Evolutionary conservation across 1,140 invertebrate genomes (phyloP).

Genomic region (Dendrolimus kikuchii): DNA sequence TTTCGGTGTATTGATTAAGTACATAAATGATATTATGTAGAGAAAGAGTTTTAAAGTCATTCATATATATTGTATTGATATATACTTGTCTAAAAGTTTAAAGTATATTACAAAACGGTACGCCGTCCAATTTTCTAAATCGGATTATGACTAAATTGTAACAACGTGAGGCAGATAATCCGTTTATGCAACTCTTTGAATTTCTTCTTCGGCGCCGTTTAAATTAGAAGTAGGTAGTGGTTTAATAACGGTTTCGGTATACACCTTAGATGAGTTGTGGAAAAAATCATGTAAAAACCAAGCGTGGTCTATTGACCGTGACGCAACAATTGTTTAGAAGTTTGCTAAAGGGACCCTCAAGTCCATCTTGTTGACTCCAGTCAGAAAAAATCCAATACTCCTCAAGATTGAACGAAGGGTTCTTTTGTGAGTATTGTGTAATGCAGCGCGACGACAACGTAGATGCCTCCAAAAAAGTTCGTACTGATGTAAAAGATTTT

Average conservation of each 20-base stretch:
- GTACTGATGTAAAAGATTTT: conserved; percentile 3
- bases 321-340: conserved; percentile 68
- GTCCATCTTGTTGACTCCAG: conserved; percentile 67
- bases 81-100: too few relatives aligned
- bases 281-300: conserved; percentile 47
- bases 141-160: conserved; percentile 15
- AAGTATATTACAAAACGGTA: too few relatives aligned
- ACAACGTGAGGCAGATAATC: conserved; percentile 18
- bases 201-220: conserved; percentile 32
- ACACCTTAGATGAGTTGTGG: conserved; percentile 9
- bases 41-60: too few relatives aligned
- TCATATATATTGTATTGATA: too few relatives aligned
- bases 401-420: conserved; percentile 56
- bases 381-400: conserved; percentile 52
- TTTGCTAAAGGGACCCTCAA: conserved; percentile 53
- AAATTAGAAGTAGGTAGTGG: conserved; percentile 28
- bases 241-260: conserved; percentile 35
- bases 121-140: neutral
- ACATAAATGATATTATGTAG: too few relatives aligned
- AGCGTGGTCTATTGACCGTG: conserved; percentile 63
- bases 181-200: conserved; percentile 24
- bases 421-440: conserved; percentile 68
- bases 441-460: conserved; percentile 53
- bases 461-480: conserved; percentile 25
- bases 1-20: too few relatives aligned